Conservation (phyloP, 2,797 vertebrate genomes). For the Pogonophryne albipinna region DNA sequence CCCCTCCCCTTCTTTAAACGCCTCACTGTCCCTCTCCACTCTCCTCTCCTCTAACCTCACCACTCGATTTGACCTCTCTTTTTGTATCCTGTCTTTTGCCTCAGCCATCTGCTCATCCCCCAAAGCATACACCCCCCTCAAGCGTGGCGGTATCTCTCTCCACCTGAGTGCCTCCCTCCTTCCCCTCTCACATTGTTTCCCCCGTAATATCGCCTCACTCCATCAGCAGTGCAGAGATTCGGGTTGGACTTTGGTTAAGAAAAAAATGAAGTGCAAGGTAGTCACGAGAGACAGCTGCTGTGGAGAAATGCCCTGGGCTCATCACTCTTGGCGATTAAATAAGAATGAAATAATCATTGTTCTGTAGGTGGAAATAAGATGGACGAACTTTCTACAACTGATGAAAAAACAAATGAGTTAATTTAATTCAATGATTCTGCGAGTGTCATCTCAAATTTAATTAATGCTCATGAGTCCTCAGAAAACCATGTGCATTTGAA, state of each 20-base stretch:
- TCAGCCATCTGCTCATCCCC: conserved; percentile 83
- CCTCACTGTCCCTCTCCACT: conserved; percentile 35
- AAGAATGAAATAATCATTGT: conserved; percentile 66
- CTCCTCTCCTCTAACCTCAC: conserved; percentile 49
- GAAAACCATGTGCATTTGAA: conserved; percentile 33
- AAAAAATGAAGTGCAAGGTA: not conserved
- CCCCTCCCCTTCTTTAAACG: conserved; percentile 19
- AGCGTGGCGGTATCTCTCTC: conserved; percentile 72
- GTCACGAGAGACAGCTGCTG: conserved; percentile 25
- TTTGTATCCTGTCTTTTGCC: conserved; percentile 70
- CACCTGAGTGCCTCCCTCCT: conserved; percentile 74
- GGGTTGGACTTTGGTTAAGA: conserved; percentile 42
- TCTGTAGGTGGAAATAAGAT: conserved; percentile 55
- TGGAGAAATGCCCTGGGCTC: conserved; percentile 32
- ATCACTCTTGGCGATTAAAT: conserved; percentile 69
- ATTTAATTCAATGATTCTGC: conserved; percentile 60
- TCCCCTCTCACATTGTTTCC: conserved; percentile 72
- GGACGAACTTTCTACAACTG: conserved; percentile 37
- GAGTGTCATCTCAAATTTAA: conserved; percentile 71
- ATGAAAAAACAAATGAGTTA: conserved; percentile 58
- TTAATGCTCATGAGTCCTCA: conserved; percentile 48
- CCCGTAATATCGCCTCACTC: conserved; percentile 63
- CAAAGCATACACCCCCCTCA: conserved; percentile 78
- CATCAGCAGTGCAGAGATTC: conserved; percentile 61
- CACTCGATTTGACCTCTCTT: conserved; percentile 76